Evolutionary conservation across 2,888 invertebrate genomes (phyloP).

Genomic region (Brenthis daphne): DNA sequence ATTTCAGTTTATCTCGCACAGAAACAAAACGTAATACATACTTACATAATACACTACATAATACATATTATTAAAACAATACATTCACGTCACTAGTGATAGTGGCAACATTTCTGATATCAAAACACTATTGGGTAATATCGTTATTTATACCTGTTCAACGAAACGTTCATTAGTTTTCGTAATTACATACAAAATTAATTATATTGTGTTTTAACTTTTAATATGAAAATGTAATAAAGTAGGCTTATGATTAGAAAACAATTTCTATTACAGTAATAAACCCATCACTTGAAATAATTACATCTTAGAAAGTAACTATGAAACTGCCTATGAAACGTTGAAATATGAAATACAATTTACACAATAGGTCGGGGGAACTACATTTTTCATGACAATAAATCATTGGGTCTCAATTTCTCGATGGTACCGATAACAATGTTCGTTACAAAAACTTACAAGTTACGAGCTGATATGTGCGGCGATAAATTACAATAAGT

Average conservation of each 20-base stretch:
- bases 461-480: constrained; percentile 17
- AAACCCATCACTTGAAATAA: too few relatives aligned
- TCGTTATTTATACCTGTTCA: background rate
- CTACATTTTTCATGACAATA: constrained; percentile 1
- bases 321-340: background rate
- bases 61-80: constrained; percentile 9
- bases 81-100: constrained; percentile 1
- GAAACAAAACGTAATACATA: constrained; percentile 15
- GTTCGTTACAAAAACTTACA: constrained; percentile 16
- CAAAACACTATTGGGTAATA: background rate
- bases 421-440: constrained; percentile 14
- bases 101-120: background rate
- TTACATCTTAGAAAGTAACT: too few relatives aligned
- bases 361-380: too few relatives aligned
- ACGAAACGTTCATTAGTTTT: too few relatives aligned
- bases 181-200: too few relatives aligned
- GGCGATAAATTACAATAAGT: constrained; percentile 40
- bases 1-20: background rate
- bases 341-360: background rate
- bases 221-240: too few relatives aligned
- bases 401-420: constrained; percentile 17
- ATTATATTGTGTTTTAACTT: too few relatives aligned
- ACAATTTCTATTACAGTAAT: too few relatives aligned
- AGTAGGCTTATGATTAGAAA: too few relatives aligned
- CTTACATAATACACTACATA: constrained; percentile 17